Evolutionary conservation across 2,797 vertebrate species (phyloP).

Genomic region (Triplophysa bombifrons): DNA sequence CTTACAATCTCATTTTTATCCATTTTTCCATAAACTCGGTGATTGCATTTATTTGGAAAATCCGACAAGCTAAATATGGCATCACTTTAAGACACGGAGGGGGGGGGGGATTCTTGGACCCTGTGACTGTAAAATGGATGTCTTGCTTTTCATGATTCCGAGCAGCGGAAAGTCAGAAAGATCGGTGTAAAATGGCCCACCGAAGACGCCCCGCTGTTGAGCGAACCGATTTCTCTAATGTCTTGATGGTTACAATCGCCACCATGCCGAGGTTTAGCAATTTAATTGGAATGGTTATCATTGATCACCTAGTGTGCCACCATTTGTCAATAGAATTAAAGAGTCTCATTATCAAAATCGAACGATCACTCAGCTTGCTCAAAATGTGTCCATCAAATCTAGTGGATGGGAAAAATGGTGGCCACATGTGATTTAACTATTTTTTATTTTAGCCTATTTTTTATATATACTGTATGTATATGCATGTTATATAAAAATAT

Average conservation of each 20-base stretch:
- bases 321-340: conserved; percentile 55
- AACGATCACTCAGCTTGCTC: conserved; percentile 34
- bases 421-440: not conserved
- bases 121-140: conserved; percentile 78
- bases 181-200: conserved; percentile 58
- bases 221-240: conserved; percentile 56
- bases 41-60: conserved; percentile 99
- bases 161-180: conserved; percentile 60
- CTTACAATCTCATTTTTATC: conserved; percentile 94
- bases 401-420: not conserved
- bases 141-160: conserved; percentile 73
- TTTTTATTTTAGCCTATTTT: not conserved
- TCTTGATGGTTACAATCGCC: conserved; percentile 52
- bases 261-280: conserved; percentile 48
- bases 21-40: conserved; percentile 99
- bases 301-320: conserved; percentile 45
- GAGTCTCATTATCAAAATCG: conserved; percentile 51
- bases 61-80: conserved; percentile 98
- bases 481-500: not conserved
- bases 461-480: not conserved
- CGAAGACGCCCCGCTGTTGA: conserved; percentile 50
- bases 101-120: conserved; percentile 68
- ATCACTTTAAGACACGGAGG: conserved; percentile 72
- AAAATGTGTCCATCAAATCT: conserved; percentile 16
- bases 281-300: conserved; percentile 45